Conservation (phyloP, 2,888 invertebrate species). For the Formica aserva region DNA sequence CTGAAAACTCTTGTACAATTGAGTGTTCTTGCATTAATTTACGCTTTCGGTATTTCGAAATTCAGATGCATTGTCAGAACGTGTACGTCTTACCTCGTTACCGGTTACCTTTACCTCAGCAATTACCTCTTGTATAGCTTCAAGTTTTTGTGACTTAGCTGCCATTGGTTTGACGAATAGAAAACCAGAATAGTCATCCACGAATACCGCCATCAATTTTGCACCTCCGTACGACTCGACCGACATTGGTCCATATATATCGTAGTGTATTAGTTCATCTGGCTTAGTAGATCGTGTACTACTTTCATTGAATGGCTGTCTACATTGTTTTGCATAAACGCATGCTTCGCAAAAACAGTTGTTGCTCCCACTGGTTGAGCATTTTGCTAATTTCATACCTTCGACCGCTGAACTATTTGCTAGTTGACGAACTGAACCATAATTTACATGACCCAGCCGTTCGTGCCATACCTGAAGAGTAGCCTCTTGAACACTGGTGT, state of each 20-base stretch:
- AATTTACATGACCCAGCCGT: background rate
- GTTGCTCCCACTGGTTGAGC: background rate
- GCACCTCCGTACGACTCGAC: background rate
- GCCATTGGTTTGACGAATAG: background rate
- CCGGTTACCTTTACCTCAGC: background rate
- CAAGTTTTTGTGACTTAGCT: background rate
- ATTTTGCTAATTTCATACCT: background rate
- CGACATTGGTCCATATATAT: background rate
- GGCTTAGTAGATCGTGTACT: background rate
- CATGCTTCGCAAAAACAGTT: conserved; percentile 1
- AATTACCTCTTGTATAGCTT: background rate
- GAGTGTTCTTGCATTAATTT: background rate
- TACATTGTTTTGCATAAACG: background rate
- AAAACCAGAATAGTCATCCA: background rate
- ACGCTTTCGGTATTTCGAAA: background rate
- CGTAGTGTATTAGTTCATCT: background rate
- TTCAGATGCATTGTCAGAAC: background rate
- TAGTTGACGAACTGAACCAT: background rate
- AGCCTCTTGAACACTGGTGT: background rate
- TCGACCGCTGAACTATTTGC: background rate
- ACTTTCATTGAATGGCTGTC: background rate
- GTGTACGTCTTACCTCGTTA: background rate
- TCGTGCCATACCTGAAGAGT: background rate
- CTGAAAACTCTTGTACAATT: background rate
- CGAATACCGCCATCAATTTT: background rate